Conservation (phyloP, 2,797 vertebrate genomes). For the Naso thynnoides region DNA sequence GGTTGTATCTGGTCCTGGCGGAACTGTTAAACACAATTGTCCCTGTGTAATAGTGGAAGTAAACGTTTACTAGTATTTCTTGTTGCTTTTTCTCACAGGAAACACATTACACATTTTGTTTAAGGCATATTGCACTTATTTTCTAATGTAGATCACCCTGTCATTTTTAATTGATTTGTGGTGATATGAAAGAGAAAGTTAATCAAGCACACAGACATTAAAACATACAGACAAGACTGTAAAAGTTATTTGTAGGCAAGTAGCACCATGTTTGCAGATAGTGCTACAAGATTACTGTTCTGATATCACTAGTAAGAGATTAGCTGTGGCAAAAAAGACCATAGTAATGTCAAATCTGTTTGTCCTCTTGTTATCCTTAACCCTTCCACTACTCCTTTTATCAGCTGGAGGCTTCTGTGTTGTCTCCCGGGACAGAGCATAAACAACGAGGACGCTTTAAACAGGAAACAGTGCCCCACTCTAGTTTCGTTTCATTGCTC, state of each 20-base stretch:
- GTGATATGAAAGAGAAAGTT: not conserved
- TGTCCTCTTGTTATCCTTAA: slow-evolving; percentile 70
- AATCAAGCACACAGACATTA: not conserved
- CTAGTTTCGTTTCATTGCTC: slow-evolving; percentile 57
- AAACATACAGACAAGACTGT: slow-evolving; percentile 6
- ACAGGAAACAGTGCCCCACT: slow-evolving; percentile 69
- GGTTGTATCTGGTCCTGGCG: not conserved
- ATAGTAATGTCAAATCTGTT: slow-evolving; percentile 52
- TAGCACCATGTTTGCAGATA: slow-evolving; percentile 59
- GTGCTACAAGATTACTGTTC: slow-evolving; percentile 47
- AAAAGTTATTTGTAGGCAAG: slow-evolving; percentile 27
- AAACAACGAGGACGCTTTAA: slow-evolving; percentile 68
- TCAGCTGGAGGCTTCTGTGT: slow-evolving; percentile 68
- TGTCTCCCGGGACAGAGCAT: slow-evolving; percentile 65
- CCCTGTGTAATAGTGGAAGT: not conserved
- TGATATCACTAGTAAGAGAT: slow-evolving; percentile 63
- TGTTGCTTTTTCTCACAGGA: not conserved
- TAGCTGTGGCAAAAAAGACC: slow-evolving; percentile 40
- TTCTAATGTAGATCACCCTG: not conserved
- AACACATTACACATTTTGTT: not conserved
- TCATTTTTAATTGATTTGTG: not conserved
- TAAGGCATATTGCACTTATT: not conserved
- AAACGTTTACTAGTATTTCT: not conserved
- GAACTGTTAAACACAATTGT: not conserved
- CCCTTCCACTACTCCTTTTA: slow-evolving; percentile 55